Conservation (phyloP, 2,888 invertebrate genomes). For the Acronicta alni region DNA sequence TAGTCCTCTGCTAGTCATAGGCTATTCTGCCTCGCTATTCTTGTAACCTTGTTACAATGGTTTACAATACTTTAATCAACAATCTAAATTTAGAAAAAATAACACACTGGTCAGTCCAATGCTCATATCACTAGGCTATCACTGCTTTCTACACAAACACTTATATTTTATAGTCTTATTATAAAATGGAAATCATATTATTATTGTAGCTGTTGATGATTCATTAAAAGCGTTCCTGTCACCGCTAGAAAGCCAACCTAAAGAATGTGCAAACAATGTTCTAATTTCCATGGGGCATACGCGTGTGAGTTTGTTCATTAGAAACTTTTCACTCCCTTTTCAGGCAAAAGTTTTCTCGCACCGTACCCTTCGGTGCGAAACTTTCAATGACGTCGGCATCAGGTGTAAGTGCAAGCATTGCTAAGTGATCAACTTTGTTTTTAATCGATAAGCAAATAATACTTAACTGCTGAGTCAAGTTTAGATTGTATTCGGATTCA, state of each 20-base stretch:
- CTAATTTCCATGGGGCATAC: conserved; percentile 43
- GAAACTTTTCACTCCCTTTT: conserved; percentile 44
- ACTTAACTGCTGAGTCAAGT: background rate
- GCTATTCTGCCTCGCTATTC: no score
- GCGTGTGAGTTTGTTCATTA: conserved; percentile 37
- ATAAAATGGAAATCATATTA: no score
- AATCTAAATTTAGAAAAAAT: no score
- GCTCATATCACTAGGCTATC: no score
- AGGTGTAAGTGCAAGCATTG: conserved; percentile 17
- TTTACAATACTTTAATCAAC: no score
- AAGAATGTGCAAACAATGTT: conserved; percentile 48
- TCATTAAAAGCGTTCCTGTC: conserved; percentile 6
- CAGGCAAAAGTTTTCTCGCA: conserved; percentile 16
- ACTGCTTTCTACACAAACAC: no score
- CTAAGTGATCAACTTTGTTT: conserved; percentile 5
- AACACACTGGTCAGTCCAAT: no score
- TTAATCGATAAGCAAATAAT: conserved; percentile 11
- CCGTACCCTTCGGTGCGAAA: conserved; percentile 19
- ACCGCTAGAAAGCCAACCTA: conserved; percentile 5
- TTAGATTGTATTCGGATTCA: background rate
- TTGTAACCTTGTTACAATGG: no score
- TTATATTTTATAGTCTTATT: no score
- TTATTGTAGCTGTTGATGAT: background rate
- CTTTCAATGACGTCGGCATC: conserved; percentile 7
- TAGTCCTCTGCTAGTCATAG: no score